phyloP scores from a whole-genome alignment of 2,113 vertebrate genomes.

The Myrmecobius fasciatus region DNA sequence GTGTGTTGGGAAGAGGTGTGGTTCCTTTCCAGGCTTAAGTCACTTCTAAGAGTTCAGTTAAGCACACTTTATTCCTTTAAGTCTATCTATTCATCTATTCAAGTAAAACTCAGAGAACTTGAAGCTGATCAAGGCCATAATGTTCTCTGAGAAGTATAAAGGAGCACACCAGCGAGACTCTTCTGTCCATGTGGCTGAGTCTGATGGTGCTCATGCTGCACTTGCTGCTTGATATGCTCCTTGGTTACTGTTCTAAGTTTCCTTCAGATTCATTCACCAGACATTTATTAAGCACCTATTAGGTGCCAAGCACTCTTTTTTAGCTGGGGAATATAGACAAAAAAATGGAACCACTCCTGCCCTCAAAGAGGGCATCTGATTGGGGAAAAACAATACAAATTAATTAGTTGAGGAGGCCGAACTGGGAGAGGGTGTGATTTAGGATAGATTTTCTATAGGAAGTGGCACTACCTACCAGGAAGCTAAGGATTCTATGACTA shows the following conservation, averaged over 20 bases:
- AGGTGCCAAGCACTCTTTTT: too few relatives aligned
- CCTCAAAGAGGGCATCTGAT: fast-evolving
- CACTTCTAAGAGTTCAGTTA: not conserved
- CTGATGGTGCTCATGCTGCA: not conserved
- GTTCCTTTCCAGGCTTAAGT: not conserved
- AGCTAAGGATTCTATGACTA: not conserved
- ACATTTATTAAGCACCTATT: too few relatives aligned
- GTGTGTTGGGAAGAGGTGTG: not conserved
- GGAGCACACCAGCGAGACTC: not conserved
- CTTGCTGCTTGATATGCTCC: not conserved
- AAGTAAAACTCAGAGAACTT: not conserved
- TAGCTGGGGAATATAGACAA: fast-evolving
- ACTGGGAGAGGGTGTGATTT: not conserved
- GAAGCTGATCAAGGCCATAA: not conserved
- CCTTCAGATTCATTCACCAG: not conserved
- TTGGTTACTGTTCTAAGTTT: not conserved
- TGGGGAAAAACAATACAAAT: not conserved
- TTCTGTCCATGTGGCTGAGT: not conserved
- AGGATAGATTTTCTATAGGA: not conserved
- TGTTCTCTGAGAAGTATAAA: not conserved
- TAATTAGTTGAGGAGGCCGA: not conserved
- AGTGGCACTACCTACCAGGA: not conserved
- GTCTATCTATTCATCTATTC: not conserved
- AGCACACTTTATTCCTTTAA: not conserved
- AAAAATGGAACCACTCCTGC: not conserved